Conservation (phyloP, 2,888 invertebrate genomes). For the Dicranocentrus wangi region DNA sequence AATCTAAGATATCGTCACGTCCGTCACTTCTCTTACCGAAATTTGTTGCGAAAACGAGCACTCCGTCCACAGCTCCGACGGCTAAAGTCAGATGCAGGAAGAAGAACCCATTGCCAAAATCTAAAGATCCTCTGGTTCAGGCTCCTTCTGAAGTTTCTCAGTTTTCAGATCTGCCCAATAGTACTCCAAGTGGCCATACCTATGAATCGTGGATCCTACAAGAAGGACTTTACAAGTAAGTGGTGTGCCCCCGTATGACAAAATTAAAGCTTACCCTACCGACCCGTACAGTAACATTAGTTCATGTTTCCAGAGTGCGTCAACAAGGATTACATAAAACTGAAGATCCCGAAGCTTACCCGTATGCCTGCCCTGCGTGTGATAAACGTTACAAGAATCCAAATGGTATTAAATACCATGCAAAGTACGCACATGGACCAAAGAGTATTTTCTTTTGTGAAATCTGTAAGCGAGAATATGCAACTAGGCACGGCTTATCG, state of each 20-base stretch:
- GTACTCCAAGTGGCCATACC: conserved; percentile 8
- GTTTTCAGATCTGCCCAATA: neutral
- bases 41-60: no score
- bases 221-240: conserved; percentile 42
- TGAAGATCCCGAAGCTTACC: conserved; percentile 12
- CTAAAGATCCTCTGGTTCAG: neutral
- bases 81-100: neutral
- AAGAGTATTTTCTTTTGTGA: conserved; percentile 80
- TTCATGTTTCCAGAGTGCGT: conserved; percentile 23
- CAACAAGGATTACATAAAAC: conserved; percentile 30
- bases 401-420: conserved; percentile 91
- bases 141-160: neutral
- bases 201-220: conserved; percentile 34
- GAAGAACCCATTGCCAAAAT: conserved; percentile 1
- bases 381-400: conserved; percentile 91
- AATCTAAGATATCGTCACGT: neutral
- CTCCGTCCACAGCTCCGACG: neutral
- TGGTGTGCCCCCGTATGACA: no score
- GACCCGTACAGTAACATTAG: neutral
- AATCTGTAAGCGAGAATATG: conserved; percentile 32
- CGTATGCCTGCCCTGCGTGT: conserved; percentile 83
- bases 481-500: conserved; percentile 28
- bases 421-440: conserved; percentile 89
- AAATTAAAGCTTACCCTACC: no score
- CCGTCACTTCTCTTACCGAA: conserved; percentile 4